Base-by-base conservation (phyloP, 2,888 invertebrate species). In the Didymodactylos carnosus region DNA sequence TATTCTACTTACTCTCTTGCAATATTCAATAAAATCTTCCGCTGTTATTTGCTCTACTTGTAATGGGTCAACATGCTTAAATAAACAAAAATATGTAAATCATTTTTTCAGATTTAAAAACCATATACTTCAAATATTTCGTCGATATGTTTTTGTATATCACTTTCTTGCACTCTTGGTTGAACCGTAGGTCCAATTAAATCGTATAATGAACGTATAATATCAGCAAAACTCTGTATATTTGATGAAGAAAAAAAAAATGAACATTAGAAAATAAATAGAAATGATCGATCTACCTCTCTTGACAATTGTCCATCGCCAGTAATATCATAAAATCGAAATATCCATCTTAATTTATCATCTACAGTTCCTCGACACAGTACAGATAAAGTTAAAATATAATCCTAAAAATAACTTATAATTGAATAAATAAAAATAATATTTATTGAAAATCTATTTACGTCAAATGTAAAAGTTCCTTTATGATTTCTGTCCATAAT, bases 331-430 rank as follows among this genome's bases (percentile, higher is more conserved):
- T 95, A 95, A 77, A 95, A 86, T 73, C 90, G 89, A 85, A 95
- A 95, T 25, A 93, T 92, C 94, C 94, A 95, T 78, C 91, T 89
- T 39, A 95, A 86, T 83, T 95, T 93, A 83, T 95, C 94, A 82
- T 93, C 92, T 78, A 92, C 84, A 25, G 91, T 90, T 39, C 94
- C 95, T 78, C 94, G 87, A 51, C 93, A 92, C 79, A 95, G 85
- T 82, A 93, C 88, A 78, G 94, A 94, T 79, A 95, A 87, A 77
- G 92, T 93, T 80, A 90, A 91, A 75, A 94, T 92, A 82, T 94
- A 94, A 84, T 94, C 94, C 94, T 95, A 87, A 19, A 49, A 49
- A 49, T 2, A 49, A 79, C 77, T 69, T 73, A 70, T 72, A 46
- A 53, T 41, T 41, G 19, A 41, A 40, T 16, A 35, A 46, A 16